Conservation (phyloP, 2,797 vertebrate species). For the Anolis apletophallus region DNA sequence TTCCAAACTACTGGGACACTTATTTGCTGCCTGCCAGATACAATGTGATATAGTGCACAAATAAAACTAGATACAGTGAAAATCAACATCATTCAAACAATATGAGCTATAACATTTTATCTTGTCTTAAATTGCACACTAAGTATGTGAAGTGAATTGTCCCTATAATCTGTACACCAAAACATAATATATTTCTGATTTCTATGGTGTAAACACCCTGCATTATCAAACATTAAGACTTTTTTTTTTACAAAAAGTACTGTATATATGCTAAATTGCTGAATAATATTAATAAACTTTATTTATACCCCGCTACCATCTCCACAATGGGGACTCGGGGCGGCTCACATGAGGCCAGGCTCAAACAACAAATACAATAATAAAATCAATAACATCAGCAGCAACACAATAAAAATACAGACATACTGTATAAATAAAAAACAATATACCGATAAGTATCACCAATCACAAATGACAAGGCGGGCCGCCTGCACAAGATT, state of each 20-base stretch:
- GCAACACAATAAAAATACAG: too few relatives aligned
- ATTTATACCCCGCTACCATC: too few relatives aligned
- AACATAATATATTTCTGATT: background rate
- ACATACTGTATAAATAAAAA: too few relatives aligned
- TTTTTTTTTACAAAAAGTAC: constrained; percentile 43
- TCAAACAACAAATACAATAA: too few relatives aligned
- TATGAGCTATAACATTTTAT: background rate
- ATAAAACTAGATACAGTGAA: background rate
- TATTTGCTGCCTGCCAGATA: background rate
- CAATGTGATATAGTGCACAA: background rate
- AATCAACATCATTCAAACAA: background rate
- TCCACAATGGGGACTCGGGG: too few relatives aligned
- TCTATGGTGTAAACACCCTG: background rate
- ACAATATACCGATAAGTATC: too few relatives aligned
- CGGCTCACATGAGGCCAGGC: too few relatives aligned
- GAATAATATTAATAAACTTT: too few relatives aligned
- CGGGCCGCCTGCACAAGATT: too few relatives aligned
- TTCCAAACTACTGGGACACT: background rate
- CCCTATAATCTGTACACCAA: background rate
- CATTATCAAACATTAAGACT: background rate
- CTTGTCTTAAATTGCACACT: background rate
- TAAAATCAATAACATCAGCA: too few relatives aligned
- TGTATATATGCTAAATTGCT: constrained; percentile 68
- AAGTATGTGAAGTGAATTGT: constrained; percentile 40
- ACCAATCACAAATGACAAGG: too few relatives aligned